phyloP scores from a whole-genome alignment of 2,888 invertebrate species.

The Lepidochrysops patricia region DNA sequence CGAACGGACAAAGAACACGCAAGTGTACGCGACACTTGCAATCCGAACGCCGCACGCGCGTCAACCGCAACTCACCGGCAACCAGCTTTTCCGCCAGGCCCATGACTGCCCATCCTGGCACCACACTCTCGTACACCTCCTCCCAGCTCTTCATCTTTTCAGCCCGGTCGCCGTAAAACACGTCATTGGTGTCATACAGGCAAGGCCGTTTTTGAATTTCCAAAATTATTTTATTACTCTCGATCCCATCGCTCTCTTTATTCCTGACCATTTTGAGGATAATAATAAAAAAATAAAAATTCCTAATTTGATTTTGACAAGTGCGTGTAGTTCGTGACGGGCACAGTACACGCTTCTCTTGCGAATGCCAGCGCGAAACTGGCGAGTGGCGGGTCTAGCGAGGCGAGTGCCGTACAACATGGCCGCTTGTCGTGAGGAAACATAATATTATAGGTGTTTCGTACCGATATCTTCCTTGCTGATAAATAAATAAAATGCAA shows the following conservation, averaged over 20 bases:
- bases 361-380: slow-evolving; percentile 62
- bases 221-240: slow-evolving; percentile 53
- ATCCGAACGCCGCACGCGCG: slow-evolving; percentile 29
- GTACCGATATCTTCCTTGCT: slow-evolving; percentile 51
- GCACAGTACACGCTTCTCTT: slow-evolving; percentile 41
- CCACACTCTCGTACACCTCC: slow-evolving; percentile 61
- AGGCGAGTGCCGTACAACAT: slow-evolving; percentile 41
- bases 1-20: slow-evolving; percentile 64
- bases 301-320: slow-evolving; percentile 24
- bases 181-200: slow-evolving; percentile 57
- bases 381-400: slow-evolving; percentile 38
- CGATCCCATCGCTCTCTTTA: slow-evolving; percentile 58
- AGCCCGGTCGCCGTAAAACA: slow-evolving; percentile 57
- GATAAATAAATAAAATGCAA: slow-evolving; percentile 64
- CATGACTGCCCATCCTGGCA: slow-evolving; percentile 59
- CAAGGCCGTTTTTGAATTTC: slow-evolving; percentile 63
- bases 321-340: slow-evolving; percentile 28
- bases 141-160: slow-evolving; percentile 66
- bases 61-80: slow-evolving; percentile 52
- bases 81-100: slow-evolving; percentile 53
- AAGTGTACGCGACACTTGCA: slow-evolving; percentile 51
- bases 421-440: slow-evolving; percentile 51
- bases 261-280: slow-evolving; percentile 48
- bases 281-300: not conserved
- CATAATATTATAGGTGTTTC: slow-evolving; percentile 48